Conservation (phyloP, 2,113 vertebrate species). For the Illadopsis cleaveri region DNA sequence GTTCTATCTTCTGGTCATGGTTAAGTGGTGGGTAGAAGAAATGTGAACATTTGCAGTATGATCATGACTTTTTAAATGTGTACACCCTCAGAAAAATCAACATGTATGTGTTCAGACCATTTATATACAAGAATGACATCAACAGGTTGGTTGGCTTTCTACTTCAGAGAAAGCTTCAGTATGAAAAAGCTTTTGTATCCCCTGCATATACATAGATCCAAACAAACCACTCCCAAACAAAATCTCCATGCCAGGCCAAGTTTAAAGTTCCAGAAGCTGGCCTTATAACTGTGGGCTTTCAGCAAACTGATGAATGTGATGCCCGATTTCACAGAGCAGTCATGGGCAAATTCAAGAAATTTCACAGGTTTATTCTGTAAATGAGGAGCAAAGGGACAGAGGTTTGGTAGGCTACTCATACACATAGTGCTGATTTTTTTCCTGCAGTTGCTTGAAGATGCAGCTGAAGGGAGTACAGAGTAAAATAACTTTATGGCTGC, state of each 20-base stretch:
- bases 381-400: background rate
- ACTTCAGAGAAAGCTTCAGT: background rate
- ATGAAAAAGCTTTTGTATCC: background rate
- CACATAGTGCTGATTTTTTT: background rate
- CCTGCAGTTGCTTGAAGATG: background rate
- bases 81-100: background rate
- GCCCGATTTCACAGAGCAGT: constrained; percentile 33
- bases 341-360: constrained; percentile 12
- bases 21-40: background rate
- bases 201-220: background rate
- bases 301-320: constrained; percentile 5
- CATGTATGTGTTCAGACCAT: background rate
- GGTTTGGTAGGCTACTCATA: background rate
- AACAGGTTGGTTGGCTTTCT: background rate
- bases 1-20: background rate
- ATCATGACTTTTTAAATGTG: background rate
- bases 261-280: background rate
- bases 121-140: background rate
- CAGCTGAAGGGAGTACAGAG: background rate
- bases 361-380: constrained; percentile 36
- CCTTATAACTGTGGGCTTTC: constrained; percentile 1
- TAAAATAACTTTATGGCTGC: background rate
- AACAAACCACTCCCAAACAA: constrained; percentile 30
- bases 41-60: background rate
- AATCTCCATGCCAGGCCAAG: constrained; percentile 23